A percentile compares a stretch with the other conserved stretches of the same genome.
Evolutionary conservation across 2,113 vertebrate species (phyloP).

Genomic region (Beaufortia kweichowensis): DNA sequence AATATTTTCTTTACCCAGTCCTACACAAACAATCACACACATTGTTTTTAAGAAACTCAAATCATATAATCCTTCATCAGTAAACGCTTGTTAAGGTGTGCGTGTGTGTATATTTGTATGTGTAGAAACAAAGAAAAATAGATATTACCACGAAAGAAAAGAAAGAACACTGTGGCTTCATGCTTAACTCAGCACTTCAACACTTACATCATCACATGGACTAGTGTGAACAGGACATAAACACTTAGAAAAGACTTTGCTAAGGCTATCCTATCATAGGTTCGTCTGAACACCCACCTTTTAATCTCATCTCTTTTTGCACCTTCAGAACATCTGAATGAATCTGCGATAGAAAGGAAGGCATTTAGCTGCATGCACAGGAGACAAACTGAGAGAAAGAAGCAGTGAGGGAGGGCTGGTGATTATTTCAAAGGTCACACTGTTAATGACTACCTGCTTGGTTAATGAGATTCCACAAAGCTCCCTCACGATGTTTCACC

Average conservation of each 20-base stretch:
- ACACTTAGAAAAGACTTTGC: constrained; percentile 54
- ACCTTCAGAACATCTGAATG: constrained; percentile 77
- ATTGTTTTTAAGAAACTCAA: too few species aligned
- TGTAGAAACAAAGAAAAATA: constrained; percentile 30
- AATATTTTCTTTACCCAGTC: too few species aligned
- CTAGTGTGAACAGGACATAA: constrained; percentile 44
- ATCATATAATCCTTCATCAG: too few species aligned
- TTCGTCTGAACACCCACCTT: constrained; percentile 69
- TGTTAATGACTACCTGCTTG: constrained; percentile 95
- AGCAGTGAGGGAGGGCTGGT: constrained; percentile 73
- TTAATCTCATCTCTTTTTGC: constrained; percentile 71
- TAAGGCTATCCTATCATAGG: constrained; percentile 68
- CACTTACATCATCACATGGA: constrained; percentile 57
- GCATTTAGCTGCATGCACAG: constrained; percentile 22
- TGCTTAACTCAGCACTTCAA: constrained; percentile 42
- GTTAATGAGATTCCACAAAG: constrained; percentile 97
- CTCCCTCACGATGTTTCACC: constrained; percentile 79
- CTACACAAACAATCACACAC: too few species aligned
- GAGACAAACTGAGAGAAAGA: constrained; percentile 58
- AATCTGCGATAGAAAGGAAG: constrained; percentile 43
- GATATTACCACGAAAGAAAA: constrained; percentile 63
- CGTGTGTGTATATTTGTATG: too few species aligned
- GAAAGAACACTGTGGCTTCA: constrained; percentile 23
- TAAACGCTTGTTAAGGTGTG: too few species aligned
- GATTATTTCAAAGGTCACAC: constrained; percentile 98